Conservation (phyloP, 1,140 invertebrate species). For the Calephelis nemesis region DNA sequence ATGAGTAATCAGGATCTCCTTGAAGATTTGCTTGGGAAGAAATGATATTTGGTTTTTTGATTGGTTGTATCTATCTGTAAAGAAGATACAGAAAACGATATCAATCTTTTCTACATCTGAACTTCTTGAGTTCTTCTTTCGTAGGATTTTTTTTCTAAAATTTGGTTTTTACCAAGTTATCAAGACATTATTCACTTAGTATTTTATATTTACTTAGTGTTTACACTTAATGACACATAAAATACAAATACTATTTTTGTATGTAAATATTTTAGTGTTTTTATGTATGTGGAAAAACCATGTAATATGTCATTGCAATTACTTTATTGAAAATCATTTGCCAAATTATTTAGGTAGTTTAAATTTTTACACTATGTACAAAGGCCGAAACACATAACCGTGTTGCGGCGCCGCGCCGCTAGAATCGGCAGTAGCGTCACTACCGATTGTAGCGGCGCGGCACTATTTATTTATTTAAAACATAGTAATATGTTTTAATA, state of each 20-base stretch:
- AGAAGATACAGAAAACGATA: neutral
- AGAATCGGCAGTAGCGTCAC: no score
- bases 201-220: conserved; percentile 2
- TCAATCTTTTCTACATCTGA: neutral
- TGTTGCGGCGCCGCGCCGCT: no score
- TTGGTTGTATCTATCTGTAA: neutral
- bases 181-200: neutral
- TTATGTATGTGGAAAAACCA: neutral
- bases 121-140: neutral
- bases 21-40: conserved; percentile 65
- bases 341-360: no score
- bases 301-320: no score
- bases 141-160: neutral
- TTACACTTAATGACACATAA: neutral
- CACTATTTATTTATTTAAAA: no score
- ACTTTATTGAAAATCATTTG: no score
- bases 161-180: neutral
- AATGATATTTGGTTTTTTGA: conserved; percentile 49
- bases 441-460: no score
- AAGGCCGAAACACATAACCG: no score
- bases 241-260: conserved; percentile 1
- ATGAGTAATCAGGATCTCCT: conserved; percentile 65
- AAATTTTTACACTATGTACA: no score
- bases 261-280: conserved; percentile 2
- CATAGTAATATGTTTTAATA: no score